Evolutionary conservation across 1,140 invertebrate species (phyloP).

Genomic region (Drosophila bifasciata): DNA sequence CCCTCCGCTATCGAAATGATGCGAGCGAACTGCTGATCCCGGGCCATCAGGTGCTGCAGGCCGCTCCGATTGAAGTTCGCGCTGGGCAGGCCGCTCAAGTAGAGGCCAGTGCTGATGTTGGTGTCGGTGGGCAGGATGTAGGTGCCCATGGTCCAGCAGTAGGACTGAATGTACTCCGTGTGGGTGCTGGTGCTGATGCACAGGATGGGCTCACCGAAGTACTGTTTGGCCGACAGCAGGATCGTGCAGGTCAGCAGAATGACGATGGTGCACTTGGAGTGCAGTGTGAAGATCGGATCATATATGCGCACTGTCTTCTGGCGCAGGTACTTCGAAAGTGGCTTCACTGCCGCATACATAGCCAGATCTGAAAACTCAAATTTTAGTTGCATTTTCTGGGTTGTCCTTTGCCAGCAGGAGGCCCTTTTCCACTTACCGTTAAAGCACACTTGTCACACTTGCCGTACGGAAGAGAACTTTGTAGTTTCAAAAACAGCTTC

Average conservation of each 20-base stretch:
- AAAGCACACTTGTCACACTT: too few relatives aligned
- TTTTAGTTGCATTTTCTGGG: neutral
- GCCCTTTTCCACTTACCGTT: too few relatives aligned
- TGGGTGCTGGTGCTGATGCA: conserved; percentile 86
- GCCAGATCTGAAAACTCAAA: neutral
- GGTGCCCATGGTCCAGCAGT: conserved; percentile 91
- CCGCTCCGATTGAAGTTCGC: conserved; percentile 45
- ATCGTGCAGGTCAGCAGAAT: conserved; percentile 88
- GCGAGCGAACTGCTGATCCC: conserved; percentile 59
- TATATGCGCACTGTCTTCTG: conserved; percentile 87
- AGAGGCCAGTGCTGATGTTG: neutral
- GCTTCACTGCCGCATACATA: conserved; percentile 70
- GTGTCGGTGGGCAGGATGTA: conserved; percentile 85
- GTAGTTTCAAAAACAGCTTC: too few relatives aligned
- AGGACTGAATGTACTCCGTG: conserved; percentile 88
- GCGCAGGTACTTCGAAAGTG: conserved; percentile 84
- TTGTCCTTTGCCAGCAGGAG: too few relatives aligned
- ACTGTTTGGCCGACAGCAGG: conserved; percentile 88
- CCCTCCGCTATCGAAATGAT: conserved; percentile 67
- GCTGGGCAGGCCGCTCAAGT: neutral
- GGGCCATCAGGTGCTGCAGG: conserved; percentile 48
- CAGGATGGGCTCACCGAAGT: conserved; percentile 89
- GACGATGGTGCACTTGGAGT: conserved; percentile 88
- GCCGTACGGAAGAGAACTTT: too few relatives aligned
- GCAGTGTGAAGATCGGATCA: conserved; percentile 88